Percentiles rank a stretch among this genome's conserved stretches.
Conservation (phyloP, 2,888 invertebrate genomes). For the Callyntrura guangdongensis region DNA sequence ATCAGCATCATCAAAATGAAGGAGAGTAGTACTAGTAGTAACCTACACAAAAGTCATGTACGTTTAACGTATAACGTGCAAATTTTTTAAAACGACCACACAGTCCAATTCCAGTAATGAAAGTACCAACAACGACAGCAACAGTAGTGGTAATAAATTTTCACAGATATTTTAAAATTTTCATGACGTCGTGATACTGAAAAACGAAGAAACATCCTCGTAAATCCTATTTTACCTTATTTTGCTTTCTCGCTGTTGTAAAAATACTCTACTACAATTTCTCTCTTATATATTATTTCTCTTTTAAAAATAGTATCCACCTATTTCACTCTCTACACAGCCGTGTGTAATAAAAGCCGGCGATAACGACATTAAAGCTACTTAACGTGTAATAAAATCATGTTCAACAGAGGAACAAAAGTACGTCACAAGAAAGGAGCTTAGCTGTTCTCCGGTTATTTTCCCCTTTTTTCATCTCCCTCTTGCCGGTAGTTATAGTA, state of each 20-base stretch:
- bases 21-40: background rate
- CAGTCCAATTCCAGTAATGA: background rate
- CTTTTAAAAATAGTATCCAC: no score
- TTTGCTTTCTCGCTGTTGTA: background rate
- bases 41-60: background rate
- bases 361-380: conserved; percentile 62
- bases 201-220: background rate
- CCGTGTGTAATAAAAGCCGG: conserved; percentile 23
- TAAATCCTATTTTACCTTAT: no score
- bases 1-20: conserved; percentile 13
- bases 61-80: background rate
- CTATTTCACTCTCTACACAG: background rate
- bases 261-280: background rate
- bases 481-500: conserved; percentile 20
- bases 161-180: conserved; percentile 60
- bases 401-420: conserved; percentile 17
- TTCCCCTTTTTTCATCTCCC: background rate
- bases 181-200: conserved; percentile 44
- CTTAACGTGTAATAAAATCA: conserved; percentile 57
- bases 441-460: background rate
- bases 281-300: background rate
- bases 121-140: background rate
- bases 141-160: background rate
- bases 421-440: conserved; percentile 2
- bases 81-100: background rate